Evolutionary conservation across 92 coral and sea anemone genomes (phyloP).

Genomic region (Porites cylindrica): DNA sequence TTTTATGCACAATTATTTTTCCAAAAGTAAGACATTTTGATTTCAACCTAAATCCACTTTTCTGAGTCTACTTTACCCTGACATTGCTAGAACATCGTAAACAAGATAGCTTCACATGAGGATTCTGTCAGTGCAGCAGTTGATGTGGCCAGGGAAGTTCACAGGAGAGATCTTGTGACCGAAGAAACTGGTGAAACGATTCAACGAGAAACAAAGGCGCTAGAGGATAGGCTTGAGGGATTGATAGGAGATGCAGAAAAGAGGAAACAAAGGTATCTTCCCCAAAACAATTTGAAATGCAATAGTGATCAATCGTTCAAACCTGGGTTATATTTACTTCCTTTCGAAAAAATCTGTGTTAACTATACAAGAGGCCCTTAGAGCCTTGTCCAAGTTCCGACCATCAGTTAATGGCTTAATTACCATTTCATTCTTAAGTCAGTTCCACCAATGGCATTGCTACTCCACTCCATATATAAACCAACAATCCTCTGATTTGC

Average conservation of each 20-base stretch:
- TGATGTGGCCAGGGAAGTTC: constrained; percentile 51
- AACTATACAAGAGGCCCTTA: too few species aligned
- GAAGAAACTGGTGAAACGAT: constrained; percentile 42
- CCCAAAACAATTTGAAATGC: neutral
- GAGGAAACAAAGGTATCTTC: constrained; percentile 33
- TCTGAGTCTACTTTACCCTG: neutral
- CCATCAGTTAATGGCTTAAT: too few species aligned
- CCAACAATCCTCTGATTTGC: too few species aligned
- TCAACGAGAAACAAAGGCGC: constrained; percentile 31
- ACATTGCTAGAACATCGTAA: constrained; percentile 16
- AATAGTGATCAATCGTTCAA: neutral
- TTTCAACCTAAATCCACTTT: too few species aligned
- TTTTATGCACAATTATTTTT: too few species aligned
- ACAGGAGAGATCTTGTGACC: constrained; percentile 41
- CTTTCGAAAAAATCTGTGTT: neutral
- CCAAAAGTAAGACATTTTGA: too few species aligned
- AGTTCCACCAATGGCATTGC: too few species aligned
- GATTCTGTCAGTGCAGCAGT: constrained; percentile 44
- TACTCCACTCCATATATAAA: too few species aligned
- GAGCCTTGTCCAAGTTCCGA: too few species aligned
- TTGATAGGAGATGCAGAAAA: constrained; percentile 33
- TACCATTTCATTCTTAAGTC: too few species aligned
- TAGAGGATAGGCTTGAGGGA: constrained; percentile 42
- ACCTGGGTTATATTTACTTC: neutral
- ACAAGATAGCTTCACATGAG: constrained; percentile 32